Conservation (phyloP, 2,888 invertebrate species). For the Leptinotarsa haldemani region DNA sequence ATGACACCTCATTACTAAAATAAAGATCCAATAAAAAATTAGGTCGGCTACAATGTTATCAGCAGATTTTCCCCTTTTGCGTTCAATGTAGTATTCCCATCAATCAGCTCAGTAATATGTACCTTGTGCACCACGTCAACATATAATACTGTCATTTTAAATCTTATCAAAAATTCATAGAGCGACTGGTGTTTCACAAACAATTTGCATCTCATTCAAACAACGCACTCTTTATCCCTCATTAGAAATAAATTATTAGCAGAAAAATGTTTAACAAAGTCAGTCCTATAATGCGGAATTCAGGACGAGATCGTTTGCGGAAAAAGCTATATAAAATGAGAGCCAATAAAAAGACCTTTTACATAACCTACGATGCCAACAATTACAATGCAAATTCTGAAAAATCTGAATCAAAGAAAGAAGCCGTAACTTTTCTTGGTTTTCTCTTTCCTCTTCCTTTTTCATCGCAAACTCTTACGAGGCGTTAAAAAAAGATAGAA, state of each 20-base stretch:
- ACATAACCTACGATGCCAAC: slow-evolving; percentile 26
- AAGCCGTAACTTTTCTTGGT: slow-evolving; percentile 26
- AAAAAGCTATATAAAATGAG: slow-evolving; percentile 20
- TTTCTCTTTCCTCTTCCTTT: slow-evolving; percentile 16
- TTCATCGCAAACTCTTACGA: slow-evolving; percentile 14
- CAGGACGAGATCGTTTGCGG: neutral
- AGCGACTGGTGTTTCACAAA: neutral
- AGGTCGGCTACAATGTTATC: too few relatives aligned
- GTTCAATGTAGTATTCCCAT: too few relatives aligned
- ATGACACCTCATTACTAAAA: too few relatives aligned
- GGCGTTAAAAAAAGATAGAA: slow-evolving; percentile 17
- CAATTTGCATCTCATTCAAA: neutral
- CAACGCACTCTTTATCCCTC: neutral
- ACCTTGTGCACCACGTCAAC: neutral
- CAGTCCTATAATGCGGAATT: neutral
- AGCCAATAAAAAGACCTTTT: slow-evolving; percentile 23
- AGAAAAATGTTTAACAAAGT: too few relatives aligned
- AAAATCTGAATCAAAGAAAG: slow-evolving; percentile 34
- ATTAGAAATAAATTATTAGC: neutral
- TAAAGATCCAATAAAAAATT: too few relatives aligned
- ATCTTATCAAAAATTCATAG: neutral
- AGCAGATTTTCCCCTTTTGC: too few relatives aligned
- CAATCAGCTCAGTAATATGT: neutral
- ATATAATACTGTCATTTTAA: neutral
- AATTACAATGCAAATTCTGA: slow-evolving; percentile 37